Evolutionary conservation across 2,888 invertebrate species (phyloP), one percentile per base, ranked within the genome.

Genomic region (Gnatocerus cornutus): DNA sequence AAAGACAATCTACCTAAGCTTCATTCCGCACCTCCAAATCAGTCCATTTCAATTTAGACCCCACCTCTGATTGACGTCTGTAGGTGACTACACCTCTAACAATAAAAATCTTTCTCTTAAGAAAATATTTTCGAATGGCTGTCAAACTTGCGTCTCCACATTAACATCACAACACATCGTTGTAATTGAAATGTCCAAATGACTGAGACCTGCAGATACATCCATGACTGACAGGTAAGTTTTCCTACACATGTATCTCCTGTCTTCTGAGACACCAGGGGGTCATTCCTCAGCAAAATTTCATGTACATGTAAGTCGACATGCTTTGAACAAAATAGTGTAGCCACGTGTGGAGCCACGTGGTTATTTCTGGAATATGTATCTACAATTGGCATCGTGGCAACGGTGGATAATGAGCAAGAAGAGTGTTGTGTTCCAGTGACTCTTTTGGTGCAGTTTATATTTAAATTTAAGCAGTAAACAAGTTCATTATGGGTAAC

Each of bases 171-270:
- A 56, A 59, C 59, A 50, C 50, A 59, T 45, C 43, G 12, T 59
- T 43, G 50, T 66, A 67, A 67, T 67, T 67, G 59, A 67, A 67
- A 67, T 67, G 67, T 67, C 61, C 37, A 56, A 56, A 43, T 56
- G 41, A n/a, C 30, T 39, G 53, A 55, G 37, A 39, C 39, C 16
- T 27, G 46, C 8, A 46, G 27, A 46, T 29, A 43, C 29, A 55
- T 39, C 14, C 9, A 13, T 53, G 67, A 61, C 37, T 68, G 67
- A 68, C 67, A 68, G 64, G 56, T 61, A 61, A 45, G 50, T 61
- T 61, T 33, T 48, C 53, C 61, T 61, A 61, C 61, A 67, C 13
- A 64, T 55, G 55, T 65, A 65, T 65, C 67, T 21, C 50, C 67
- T 61, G 67, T 59, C 59, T 52, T 21, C 30, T 43, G 10, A 56